Base-by-base conservation (phyloP, 2,113 vertebrate species). In the Oryzias javanicus region DNA sequence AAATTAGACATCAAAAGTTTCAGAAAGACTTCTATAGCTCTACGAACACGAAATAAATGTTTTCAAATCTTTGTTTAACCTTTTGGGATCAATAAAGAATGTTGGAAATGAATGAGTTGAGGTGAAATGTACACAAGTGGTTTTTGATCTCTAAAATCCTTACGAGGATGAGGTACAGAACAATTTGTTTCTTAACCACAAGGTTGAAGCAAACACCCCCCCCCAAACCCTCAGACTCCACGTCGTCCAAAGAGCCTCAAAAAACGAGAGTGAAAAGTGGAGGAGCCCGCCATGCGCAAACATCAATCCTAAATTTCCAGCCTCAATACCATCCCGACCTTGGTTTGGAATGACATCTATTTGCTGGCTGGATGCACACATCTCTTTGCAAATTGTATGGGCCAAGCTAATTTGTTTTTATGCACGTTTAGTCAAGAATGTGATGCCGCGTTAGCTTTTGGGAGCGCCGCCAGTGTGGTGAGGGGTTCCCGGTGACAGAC, bases 371-470 rank as follows among this genome's bases (percentile, higher is more conserved):
- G 88, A 84, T 90, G 89, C 85, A 90, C 90, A 90, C 90, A 90
- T 90, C 88, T 90, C 82, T 90, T 88, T 87, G 89, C 88, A 91
- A 89, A 89, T 89, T 87, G 90, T 86, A 87, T 86, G 82, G 90
- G 83, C 85, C 80, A 86, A 81, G 83, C 88, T 90, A 89, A 91
- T 91, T 91, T 91, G 90, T 90, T 91, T 91, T 91, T 90, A 90
- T 91, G 90, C 90, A 90, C 85, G 85, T 90, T 91, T 91, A 88
- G 88, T 85, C 88, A 88, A 86, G 85, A 90, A 90, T 88, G 86
- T 88, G 83, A 88, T 86, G 87, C 84, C 83, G 76, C 87, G 81
- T 85, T 87, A 74, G 81, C 76, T 86, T 84, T 86, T 60, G 81
- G 85, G 81, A 85, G 82, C 65, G 42, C 74, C 72, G 81, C 83